Evolutionary conservation across 2,888 invertebrate species (phyloP), one percentile per base, ranked within the genome.

Genomic region (Habrosyne pyritoides): DNA sequence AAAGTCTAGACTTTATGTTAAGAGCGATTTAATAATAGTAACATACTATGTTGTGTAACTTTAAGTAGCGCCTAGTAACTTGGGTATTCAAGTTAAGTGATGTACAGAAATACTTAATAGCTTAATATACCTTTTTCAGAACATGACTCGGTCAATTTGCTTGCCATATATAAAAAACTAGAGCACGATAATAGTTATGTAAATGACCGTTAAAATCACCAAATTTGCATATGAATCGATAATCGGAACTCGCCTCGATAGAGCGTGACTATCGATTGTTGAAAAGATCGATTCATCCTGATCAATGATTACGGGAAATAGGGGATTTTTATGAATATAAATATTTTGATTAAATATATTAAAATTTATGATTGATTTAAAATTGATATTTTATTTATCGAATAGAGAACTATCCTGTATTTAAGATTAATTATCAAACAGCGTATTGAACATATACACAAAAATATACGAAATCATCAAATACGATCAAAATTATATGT

Each of bases 161-260:
- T 42, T n/a, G n/a, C n/a, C n/a, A n/a, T n/a, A 8, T 42, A 42
- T 33, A 33, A 18, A 42, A 36, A 42, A 18, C 18, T 18, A 42
- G 8, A 42, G 8, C 42, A 8, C 8, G 6, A 42, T 42, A 42
- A 42, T 42, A 42, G 42, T 5, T 42, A 42, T 18, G 18, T 42
- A 42, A 42, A 8, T 8, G 2, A 18, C 2, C 0, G 14, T 36
- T 12, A 42, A 42, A 42, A 42, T 42, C 18, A 18, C 14, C 18
- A 18, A 42, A 14, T 81, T 81, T 64, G 69, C 81, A 83, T 83
- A 73, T 67, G 70, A 81, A 83, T 81, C 70, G 74, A 76, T 70
- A 59, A 66, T 69, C 67, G 61, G 54, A 56, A 59, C 66, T 56
- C 50, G 51, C 57, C 54, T 52, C 69, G 67, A 63, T 56, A 56